Evolutionary conservation across 1,140 invertebrate genomes (phyloP), one percentile per base, ranked within the genome.

Genomic region (Lordiphosa stackelbergi): DNA sequence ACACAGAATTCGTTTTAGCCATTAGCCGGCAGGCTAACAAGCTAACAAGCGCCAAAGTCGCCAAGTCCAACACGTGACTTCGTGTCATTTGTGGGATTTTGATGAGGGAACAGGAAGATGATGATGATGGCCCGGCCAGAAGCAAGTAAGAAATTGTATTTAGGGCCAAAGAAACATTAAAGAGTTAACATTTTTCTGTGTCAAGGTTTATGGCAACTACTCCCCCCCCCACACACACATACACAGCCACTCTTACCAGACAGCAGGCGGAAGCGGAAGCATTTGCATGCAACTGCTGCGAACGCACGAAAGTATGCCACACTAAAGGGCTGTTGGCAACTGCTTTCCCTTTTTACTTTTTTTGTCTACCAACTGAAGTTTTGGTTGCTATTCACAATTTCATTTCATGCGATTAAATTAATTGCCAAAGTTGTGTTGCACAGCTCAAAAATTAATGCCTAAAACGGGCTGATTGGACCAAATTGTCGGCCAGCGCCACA

Each of bases 51-150:
- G 68, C 53, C 77, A 75, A 81, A 83, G 75, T 81, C 75, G 66
- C 75, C 78, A 81, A 81, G 65, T 83, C 66, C 75, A 81, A 81
- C 77, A 81, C 77, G 77, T 81, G 77, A 81, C 77, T 81, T 83
- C 77, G 77, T 81, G 77, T 81, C 77, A 77, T 81, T 81, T 81
- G 66, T 69, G 69, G 55, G 70, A 81, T 83, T 83, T 73, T 54
- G 58, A 38, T 40, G 68, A 60, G 48, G 24, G 45, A 42, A 24
- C 24, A 38, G 55, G 45, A 59, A 62, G 61, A 51, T 73, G 41
- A 31, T 31, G 28, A 31, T 31, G 28, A 31, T 31, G 28, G 28
- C 28, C 54, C 10, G 11, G 53, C 47, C 59, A 53, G 61, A 16
- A 65, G 60, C 65, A 53, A 46, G 31, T 46, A 31, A 46, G 43